Evolutionary conservation across 2,797 vertebrate species (phyloP).

Genomic region (Serranus cabrilla): DNA sequence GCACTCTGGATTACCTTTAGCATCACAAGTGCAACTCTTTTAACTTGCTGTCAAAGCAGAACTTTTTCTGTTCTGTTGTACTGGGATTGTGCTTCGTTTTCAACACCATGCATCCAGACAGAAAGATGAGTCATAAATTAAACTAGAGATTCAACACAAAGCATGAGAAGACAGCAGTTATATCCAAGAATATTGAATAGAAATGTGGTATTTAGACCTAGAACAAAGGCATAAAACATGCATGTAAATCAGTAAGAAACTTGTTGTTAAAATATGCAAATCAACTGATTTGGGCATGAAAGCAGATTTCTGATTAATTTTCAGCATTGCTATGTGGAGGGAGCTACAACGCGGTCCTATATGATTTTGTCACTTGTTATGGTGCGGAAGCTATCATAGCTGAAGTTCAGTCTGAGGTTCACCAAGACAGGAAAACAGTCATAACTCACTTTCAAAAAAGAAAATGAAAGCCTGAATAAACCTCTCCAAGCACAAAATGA

Average conservation of each 20-base stretch:
- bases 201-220: not conserved
- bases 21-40: conserved; percentile 26
- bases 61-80: conserved; percentile 8
- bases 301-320: not conserved
- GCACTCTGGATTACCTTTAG: conserved; percentile 34
- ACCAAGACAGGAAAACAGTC: conserved; percentile 1
- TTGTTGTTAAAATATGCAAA: no score
- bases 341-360: not conserved
- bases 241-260: not conserved
- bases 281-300: no score
- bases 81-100: not conserved
- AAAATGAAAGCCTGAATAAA: conserved; percentile 23
- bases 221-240: not conserved
- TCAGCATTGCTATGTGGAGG: conserved; percentile 5
- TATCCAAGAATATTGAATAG: not conserved
- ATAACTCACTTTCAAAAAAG: conserved; percentile 32
- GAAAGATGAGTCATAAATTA: not conserved
- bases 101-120: conserved; percentile 1
- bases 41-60: not conserved
- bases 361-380: not conserved
- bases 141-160: not conserved
- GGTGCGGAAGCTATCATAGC: conserved; percentile 7
- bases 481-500: conserved; percentile 25
- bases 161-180: not conserved
- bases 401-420: conserved; percentile 20